Percentiles rank a stretch among this genome's conserved stretches.
phyloP scores from a whole-genome alignment of 1,140 invertebrate species.

The Harpegnathos saltator region DNA sequence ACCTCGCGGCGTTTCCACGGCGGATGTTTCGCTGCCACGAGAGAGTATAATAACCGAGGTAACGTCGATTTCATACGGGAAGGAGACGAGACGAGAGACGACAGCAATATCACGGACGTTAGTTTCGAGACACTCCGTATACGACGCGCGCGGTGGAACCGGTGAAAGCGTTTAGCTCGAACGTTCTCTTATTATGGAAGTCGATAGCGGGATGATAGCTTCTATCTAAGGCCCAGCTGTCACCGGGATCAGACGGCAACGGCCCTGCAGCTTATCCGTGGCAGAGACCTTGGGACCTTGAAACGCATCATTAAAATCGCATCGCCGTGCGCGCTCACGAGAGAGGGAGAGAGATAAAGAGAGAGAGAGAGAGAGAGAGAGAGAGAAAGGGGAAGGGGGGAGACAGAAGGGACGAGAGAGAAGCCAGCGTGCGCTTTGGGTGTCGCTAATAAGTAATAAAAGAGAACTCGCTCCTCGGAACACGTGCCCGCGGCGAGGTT shows the following conservation, averaged over 20 bases:
- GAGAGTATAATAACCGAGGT: no score
- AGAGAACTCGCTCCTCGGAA: conserved; percentile 57
- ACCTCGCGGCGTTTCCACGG: background rate
- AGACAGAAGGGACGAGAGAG: conserved; percentile 51
- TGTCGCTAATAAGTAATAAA: conserved; percentile 68
- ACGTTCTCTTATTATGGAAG: background rate
- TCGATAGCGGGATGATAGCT: conserved; percentile 21
- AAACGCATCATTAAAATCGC: conserved; percentile 68
- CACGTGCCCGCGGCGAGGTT: conserved; percentile 62
- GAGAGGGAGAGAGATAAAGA: conserved; percentile 40
- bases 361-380: conserved; percentile 51
- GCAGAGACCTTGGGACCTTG: conserved; percentile 65
- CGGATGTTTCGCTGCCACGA: no score
- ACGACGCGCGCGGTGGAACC: background rate
- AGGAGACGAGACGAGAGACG: no score
- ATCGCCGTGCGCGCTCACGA: conserved; percentile 50
- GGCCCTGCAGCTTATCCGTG: conserved; percentile 55
- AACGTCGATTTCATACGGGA: no score
- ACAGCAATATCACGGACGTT: no score
- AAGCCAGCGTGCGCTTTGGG: conserved; percentile 61
- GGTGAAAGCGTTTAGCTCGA: background rate
- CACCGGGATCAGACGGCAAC: conserved; percentile 53
- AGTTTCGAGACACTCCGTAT: background rate
- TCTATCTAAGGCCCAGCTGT: conserved; percentile 33
- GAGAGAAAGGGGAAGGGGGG: conserved; percentile 47